Conservation (phyloP, 2,888 invertebrate species). For the Mimumesa dahlbomi region DNA sequence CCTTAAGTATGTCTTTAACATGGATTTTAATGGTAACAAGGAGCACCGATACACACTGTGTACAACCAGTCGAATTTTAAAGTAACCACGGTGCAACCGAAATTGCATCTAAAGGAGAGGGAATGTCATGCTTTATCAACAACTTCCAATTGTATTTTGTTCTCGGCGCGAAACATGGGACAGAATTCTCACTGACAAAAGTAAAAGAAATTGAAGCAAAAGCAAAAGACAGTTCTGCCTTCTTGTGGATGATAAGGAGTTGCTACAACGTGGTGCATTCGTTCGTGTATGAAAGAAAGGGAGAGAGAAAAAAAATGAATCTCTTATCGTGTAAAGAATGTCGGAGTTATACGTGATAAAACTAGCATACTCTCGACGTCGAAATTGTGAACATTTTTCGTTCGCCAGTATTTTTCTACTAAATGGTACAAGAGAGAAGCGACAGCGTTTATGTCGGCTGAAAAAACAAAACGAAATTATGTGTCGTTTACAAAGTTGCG, state of each 20-base stretch:
- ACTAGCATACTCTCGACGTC: neutral
- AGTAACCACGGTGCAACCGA: slow-evolving; percentile 38
- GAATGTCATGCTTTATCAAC: slow-evolving; percentile 29
- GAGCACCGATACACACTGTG: slow-evolving; percentile 5
- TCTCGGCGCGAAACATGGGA: neutral
- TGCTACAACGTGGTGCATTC: slow-evolving; percentile 16
- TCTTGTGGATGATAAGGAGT: slow-evolving; percentile 9
- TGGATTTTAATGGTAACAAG: neutral
- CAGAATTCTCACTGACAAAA: neutral
- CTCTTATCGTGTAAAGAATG: slow-evolving; percentile 1
- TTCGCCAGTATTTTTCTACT: neutral
- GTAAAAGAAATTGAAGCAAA: slow-evolving; percentile 10
- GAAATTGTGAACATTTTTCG: slow-evolving; percentile 5
- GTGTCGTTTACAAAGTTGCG: neutral
- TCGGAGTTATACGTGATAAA: slow-evolving; percentile 3
- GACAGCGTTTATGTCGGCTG: slow-evolving; percentile 1
- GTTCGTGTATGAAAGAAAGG: neutral
- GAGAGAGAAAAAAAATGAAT: neutral
- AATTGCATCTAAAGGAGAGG: slow-evolving; percentile 30
- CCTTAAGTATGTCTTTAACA: neutral
- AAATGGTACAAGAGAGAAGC: neutral
- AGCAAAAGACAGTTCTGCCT: slow-evolving; percentile 17
- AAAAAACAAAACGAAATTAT: neutral
- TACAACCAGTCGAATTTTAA: slow-evolving; percentile 12
- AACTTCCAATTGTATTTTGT: neutral